Percentiles rank a stretch among this genome's conserved stretches.
Conservation (phyloP, 2,113 vertebrate genomes). For the Oceanodroma tethys region DNA sequence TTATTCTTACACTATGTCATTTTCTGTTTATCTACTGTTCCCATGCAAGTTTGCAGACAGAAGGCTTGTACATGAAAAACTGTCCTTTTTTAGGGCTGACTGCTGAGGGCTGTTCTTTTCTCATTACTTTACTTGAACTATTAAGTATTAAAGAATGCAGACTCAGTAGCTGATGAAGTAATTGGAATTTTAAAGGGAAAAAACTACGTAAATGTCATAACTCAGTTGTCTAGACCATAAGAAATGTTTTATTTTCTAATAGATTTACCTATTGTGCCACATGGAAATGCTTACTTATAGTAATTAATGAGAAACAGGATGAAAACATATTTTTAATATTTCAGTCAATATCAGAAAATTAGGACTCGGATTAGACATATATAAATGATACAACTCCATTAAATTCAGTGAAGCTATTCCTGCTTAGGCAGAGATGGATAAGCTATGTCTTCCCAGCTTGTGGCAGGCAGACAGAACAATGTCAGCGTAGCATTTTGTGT, state of each 20-base stretch:
- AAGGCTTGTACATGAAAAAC: not conserved
- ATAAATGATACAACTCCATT: not conserved
- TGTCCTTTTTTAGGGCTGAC: not conserved
- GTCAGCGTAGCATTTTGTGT: not conserved
- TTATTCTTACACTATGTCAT: not conserved
- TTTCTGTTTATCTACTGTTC: conserved; percentile 4
- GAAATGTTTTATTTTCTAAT: not conserved
- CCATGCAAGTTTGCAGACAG: not conserved
- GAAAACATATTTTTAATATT: not conserved
- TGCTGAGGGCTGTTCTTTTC: not conserved
- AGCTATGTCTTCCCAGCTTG: not conserved
- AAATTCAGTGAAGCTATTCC: not conserved
- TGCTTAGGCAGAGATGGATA: not conserved
- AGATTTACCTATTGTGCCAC: not conserved
- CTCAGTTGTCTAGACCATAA: not conserved
- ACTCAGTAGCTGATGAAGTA: not conserved
- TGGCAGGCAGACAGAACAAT: not conserved
- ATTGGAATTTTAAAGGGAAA: not conserved
- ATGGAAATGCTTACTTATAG: not conserved
- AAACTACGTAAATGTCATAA: not conserved
- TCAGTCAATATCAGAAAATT: not conserved
- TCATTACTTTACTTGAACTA: not conserved
- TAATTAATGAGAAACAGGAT: not conserved
- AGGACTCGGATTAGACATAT: not conserved
- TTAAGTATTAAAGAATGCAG: conserved; percentile 5